phyloP scores from a whole-genome alignment of 2,888 invertebrate species.

The Eledone cirrhosa region DNA sequence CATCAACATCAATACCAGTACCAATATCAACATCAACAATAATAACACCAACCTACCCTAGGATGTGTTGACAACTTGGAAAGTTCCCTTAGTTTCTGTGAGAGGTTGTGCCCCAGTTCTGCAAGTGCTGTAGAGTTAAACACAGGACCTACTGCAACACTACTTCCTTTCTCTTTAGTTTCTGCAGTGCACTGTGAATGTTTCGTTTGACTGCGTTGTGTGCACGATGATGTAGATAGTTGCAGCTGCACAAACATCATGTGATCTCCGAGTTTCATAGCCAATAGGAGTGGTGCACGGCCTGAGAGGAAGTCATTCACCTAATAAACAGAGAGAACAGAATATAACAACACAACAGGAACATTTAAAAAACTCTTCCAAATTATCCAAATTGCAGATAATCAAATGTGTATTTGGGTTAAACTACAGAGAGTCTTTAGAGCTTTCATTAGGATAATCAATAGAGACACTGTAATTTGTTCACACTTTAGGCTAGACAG shows the following conservation, averaged over 20 bases:
- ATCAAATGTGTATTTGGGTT: no score
- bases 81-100: conserved; percentile 77
- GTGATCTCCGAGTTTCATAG: conserved; percentile 94
- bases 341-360: no score
- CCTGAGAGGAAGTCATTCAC: conserved; percentile 96
- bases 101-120: conserved; percentile 90
- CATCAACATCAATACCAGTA: no score
- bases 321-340: conserved; percentile 66
- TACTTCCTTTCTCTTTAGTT: conserved; percentile 8
- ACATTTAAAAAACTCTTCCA: no score
- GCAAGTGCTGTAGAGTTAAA: conserved; percentile 80
- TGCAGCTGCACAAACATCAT: conserved; percentile 97
- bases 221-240: conserved; percentile 75
- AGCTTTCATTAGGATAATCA: no score
- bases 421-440: no score
- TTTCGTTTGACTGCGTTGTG: conserved; percentile 23
- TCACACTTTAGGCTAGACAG: no score
- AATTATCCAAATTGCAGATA: no score
- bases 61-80: conserved; percentile 54
- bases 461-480: no score
- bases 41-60: background rate
- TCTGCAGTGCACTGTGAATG: conserved; percentile 22
- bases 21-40: no score
- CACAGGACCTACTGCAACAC: conserved; percentile 41
- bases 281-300: conserved; percentile 90